These are phyloP conservation scores for Amazona ochrocephala DNA, from an alignment of 2,797 vertebrate species.

Conservation along the genomic window DNA sequence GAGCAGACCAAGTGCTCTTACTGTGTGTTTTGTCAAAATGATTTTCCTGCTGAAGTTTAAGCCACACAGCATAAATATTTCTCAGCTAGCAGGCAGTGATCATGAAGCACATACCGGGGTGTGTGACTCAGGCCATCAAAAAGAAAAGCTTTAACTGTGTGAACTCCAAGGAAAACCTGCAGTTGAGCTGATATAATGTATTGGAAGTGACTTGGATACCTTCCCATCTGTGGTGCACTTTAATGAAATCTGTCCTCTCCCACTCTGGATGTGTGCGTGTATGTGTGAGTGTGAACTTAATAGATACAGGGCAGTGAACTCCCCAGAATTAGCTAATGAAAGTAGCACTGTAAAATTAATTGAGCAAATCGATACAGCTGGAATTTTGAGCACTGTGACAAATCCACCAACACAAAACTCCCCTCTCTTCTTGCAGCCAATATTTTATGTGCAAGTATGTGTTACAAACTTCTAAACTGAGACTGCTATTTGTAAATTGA, in stretches of 20 bases:
- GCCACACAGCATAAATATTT: conserved; percentile 41
- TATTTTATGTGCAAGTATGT: conserved; percentile 18
- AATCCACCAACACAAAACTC: background rate
- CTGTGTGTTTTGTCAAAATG: conserved; percentile 71
- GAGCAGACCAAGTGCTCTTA: conserved; percentile 56
- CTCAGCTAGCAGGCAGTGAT: conserved; percentile 12
- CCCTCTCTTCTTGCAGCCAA: background rate
- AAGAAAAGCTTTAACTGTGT: conserved; percentile 53
- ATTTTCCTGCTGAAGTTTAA: conserved; percentile 66
- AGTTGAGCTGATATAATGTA: conserved; percentile 16
- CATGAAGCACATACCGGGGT: background rate
- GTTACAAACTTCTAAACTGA: conserved; percentile 17
- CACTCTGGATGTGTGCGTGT: background rate
- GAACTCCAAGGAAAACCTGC: conserved; percentile 40
- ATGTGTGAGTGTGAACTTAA: conserved; percentile 4
- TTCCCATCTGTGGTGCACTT: background rate
- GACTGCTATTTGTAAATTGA: conserved; percentile 47
- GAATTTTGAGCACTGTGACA: conserved; percentile 42
- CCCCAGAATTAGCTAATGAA: conserved; percentile 39
- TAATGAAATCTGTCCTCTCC: conserved; percentile 41
- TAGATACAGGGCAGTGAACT: conserved; percentile 16
- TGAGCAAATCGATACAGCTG: conserved; percentile 30
- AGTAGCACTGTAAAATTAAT: conserved; percentile 49
- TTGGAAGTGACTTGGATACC: conserved; percentile 38
- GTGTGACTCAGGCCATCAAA: conserved; percentile 5